Evolutionary conservation across 92 coral and sea anemone species (phyloP).

Genomic region (Actinernus sp.): DNA sequence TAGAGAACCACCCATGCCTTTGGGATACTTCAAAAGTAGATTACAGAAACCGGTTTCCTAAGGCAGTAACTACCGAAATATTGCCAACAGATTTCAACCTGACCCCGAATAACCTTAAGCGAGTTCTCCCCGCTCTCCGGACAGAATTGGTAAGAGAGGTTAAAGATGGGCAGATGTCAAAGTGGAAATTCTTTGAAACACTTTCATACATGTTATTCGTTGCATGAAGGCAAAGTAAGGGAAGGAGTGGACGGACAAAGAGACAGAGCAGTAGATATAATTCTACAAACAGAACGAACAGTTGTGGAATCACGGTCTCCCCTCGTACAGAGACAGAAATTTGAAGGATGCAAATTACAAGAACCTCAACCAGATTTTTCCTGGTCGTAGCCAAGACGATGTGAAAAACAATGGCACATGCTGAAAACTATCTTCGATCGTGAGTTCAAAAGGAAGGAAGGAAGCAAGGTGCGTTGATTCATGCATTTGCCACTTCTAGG

Average conservation of each 20-base stretch:
- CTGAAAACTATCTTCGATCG: slow-evolving; percentile 41
- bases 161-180: slow-evolving; percentile 38
- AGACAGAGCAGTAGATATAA: slow-evolving; percentile 40
- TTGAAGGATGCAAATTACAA: slow-evolving; percentile 19
- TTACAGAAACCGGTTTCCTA: too few relatives aligned
- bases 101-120: slow-evolving; percentile 24
- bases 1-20: too few relatives aligned
- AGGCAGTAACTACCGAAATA: too few relatives aligned
- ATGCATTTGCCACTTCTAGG: too few relatives aligned
- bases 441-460: slow-evolving; percentile 29
- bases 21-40: too few relatives aligned
- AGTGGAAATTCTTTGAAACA: slow-evolving; percentile 38
- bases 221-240: slow-evolving; percentile 35
- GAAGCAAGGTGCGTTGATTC: slow-evolving; percentile 44
- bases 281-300: slow-evolving; percentile 42
- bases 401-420: slow-evolving; percentile 21
- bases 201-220: slow-evolving; percentile 17
- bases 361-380: slow-evolving; percentile 20
- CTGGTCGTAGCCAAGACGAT: slow-evolving; percentile 20
- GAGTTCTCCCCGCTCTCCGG: slow-evolving; percentile 27
- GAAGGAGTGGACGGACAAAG: slow-evolving; percentile 38
- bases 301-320: too few relatives aligned
- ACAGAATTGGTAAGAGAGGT: too few relatives aligned
- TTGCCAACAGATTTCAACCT: too few relatives aligned
- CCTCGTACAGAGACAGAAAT: slow-evolving; percentile 48